Conservation (phyloP, 2,797 vertebrate genomes). For the Leptoclinus maculatus region DNA sequence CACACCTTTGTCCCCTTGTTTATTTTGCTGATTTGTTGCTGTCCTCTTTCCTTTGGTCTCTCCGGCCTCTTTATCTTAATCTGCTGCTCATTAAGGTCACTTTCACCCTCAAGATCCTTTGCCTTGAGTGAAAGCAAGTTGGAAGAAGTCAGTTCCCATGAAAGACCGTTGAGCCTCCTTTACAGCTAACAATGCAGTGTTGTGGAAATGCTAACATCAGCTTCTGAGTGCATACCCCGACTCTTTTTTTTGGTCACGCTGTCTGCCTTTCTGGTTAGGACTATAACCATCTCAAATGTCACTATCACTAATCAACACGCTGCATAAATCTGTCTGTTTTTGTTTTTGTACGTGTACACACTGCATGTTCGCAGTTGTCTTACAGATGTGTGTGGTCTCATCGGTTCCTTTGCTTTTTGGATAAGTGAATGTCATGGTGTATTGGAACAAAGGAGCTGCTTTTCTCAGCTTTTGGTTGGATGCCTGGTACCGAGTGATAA, state of each 20-base stretch:
- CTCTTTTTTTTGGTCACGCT: slow-evolving; percentile 52
- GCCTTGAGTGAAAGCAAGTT: slow-evolving; percentile 46
- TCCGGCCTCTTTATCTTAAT: slow-evolving; percentile 31
- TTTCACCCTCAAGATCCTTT: slow-evolving; percentile 51
- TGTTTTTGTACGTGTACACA: not conserved
- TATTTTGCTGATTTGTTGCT: slow-evolving; percentile 18
- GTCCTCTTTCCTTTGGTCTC: slow-evolving; percentile 42
- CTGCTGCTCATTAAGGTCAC: slow-evolving; percentile 55
- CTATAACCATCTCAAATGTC: slow-evolving; percentile 66
- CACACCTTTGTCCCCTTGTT: slow-evolving; percentile 51
- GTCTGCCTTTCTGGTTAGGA: slow-evolving; percentile 55
- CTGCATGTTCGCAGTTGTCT: slow-evolving; percentile 20
- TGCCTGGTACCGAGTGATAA: slow-evolving; percentile 68
- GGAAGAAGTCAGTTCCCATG: slow-evolving; percentile 70
- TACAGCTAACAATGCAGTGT: slow-evolving; percentile 65
- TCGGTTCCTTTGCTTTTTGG: slow-evolving; percentile 48
- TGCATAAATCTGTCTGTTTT: slow-evolving; percentile 45
- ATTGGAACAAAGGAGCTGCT: slow-evolving; percentile 53
- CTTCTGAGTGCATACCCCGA: slow-evolving; percentile 50
- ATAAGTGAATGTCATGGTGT: slow-evolving; percentile 62
- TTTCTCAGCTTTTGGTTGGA: slow-evolving; percentile 45
- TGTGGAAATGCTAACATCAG: slow-evolving; percentile 70
- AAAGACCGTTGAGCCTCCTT: slow-evolving; percentile 61
- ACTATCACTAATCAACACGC: slow-evolving; percentile 61
- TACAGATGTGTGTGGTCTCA: slow-evolving; percentile 60